Evolutionary conservation across 2,888 invertebrate genomes (phyloP).

Genomic region (Caenorhabditis becei): DNA sequence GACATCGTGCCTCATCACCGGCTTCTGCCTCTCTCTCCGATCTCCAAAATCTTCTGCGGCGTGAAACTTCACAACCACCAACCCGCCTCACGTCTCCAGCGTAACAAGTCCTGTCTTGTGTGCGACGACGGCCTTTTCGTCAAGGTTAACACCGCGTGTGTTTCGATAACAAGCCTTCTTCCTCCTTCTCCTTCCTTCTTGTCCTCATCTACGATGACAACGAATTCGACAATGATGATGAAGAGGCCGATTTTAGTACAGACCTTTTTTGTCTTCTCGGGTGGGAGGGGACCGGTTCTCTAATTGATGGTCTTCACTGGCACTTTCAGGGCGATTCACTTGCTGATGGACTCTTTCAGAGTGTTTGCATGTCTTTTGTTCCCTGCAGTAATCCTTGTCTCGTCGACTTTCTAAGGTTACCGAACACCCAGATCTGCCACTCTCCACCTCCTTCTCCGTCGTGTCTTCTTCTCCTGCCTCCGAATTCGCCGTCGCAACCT

Average conservation of each 20-base stretch:
- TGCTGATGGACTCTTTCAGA: not conserved
- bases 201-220: constrained; percentile 11
- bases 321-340: constrained; percentile 31
- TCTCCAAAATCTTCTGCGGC: constrained; percentile 23
- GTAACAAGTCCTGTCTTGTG: constrained; percentile 47
- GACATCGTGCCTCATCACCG: not conserved
- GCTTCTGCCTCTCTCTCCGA: not conserved
- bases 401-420: not conserved
- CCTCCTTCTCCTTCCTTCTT: constrained; percentile 37
- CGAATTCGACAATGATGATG: constrained; percentile 28
- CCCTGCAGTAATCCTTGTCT: not conserved
- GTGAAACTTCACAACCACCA: constrained; percentile 32
- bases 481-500: constrained; percentile 34
- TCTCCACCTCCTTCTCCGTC: constrained; percentile 17
- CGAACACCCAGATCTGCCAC: constrained; percentile 35
- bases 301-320: constrained; percentile 2
- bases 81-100: not conserved
- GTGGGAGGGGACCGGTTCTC: constrained; percentile 37
- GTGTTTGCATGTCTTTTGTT: not conserved
- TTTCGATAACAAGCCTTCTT: constrained; percentile 47
- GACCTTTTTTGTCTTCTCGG: constrained; percentile 33
- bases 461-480: not conserved
- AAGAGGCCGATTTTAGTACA: constrained; percentile 11
- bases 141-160: constrained; percentile 42
- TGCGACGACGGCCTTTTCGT: constrained; percentile 30